Evolutionary conservation across 2,797 vertebrate genomes (phyloP).

Genomic region (Catharus ustulatus): DNA sequence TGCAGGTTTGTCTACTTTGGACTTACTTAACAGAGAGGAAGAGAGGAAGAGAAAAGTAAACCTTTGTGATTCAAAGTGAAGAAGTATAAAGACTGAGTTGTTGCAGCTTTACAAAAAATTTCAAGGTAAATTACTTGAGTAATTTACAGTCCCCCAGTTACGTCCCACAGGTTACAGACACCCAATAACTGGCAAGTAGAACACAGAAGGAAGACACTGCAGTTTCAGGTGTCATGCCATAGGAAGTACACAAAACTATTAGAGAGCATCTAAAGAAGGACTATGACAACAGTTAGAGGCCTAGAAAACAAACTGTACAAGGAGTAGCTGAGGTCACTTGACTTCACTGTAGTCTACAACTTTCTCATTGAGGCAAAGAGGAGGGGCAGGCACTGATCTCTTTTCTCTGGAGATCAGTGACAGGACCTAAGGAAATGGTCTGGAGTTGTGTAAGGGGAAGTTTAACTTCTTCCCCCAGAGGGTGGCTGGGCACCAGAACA

Average conservation of each 20-base stretch:
- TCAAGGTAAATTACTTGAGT: neutral
- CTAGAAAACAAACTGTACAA: neutral
- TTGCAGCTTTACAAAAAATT: neutral
- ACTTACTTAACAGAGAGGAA: neutral
- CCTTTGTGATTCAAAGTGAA: neutral
- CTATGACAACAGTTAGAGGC: neutral
- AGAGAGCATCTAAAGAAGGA: neutral
- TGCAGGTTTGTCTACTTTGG: neutral
- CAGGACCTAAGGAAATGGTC: fast-evolving
- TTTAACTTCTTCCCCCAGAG: neutral
- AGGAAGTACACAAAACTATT: neutral
- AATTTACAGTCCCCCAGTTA: neutral
- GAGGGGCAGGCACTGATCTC: neutral
- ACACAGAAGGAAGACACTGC: neutral
- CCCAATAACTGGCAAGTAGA: neutral
- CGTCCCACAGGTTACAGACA: neutral
- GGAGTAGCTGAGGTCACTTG: neutral
- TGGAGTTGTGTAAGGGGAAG: fast-evolving
- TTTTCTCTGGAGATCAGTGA: neutral
- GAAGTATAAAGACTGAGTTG: neutral
- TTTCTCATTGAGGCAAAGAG: too few species aligned
- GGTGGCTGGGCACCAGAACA: fast-evolving
- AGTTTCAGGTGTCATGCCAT: neutral
- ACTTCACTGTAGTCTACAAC: too few species aligned
- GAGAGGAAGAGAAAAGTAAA: neutral